Base-by-base conservation (phyloP, 2,888 invertebrate genomes). In the Resseliella maxima region DNA sequence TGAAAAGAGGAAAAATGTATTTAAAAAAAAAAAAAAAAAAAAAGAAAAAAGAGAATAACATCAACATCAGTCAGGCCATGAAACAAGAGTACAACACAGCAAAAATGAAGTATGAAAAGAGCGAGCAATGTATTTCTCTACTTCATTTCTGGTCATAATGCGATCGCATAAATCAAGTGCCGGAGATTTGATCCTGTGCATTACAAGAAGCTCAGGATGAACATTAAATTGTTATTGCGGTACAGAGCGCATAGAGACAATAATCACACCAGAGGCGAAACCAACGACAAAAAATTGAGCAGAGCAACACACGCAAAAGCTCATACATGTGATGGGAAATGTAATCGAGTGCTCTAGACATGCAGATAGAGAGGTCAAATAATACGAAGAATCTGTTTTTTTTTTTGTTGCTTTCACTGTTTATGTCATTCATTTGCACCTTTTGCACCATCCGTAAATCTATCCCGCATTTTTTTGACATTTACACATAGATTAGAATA, bases 141-240 rank as follows among this genome's bases (percentile, higher is more conserved):
- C 72, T 72, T 72, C 72, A 72, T 72, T 72, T 72, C 36, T 83
- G 83, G 83, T 38, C 83, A 83, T 83, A 83, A 83, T 83, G 83
- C 38, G 38, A 83, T 83, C 83, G 24, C 24, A 83, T 83, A 38
- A 83, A 83, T 83, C 83, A 83, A 83, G 38, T n/a, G 38, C 24
- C 83, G 38, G 24, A 38, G 38, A 83, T 83, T 83, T 38, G n/a
- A 83, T 83, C 38, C 38, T n/a, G 24, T 38, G 83, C 38, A 83
- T 83, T 36, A 83, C 38, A 83, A 24, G n/a, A 5, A 36, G 83
- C 36, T 38, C 83, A 83, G 1, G 15, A n/a, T n/a, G 83, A 83
- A 72, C 31, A 72, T 72, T 72, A 72, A 72, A 72, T 2, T 27
- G 72, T 72, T 72, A 72, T 72, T 72, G 72, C 31, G 31, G 5